Conservation (phyloP, 2,113 vertebrate species). For the Erythrolamprus reginae region DNA sequence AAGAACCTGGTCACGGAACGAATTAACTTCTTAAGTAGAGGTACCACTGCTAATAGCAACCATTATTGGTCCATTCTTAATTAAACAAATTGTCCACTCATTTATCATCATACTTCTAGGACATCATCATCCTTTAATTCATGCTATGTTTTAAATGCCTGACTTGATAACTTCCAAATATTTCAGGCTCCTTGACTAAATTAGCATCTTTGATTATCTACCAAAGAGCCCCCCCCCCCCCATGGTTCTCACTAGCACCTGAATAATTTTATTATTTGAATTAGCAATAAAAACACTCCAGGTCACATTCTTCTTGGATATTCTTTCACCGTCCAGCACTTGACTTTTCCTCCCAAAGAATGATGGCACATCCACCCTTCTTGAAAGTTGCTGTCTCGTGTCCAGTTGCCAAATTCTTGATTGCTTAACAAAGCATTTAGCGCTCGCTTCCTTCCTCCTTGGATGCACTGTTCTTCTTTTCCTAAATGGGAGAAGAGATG, state of each 20-base stretch:
- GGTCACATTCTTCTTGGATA: background rate
- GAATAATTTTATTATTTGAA: background rate
- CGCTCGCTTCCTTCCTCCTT: background rate
- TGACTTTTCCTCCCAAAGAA: background rate
- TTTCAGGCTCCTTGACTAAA: background rate
- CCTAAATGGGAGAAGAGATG: background rate
- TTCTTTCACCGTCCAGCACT: background rate
- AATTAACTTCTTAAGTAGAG: too few species aligned
- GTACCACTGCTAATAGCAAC: background rate
- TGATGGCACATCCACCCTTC: background rate
- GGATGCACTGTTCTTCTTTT: background rate
- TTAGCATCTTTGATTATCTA: background rate
- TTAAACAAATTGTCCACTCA: background rate
- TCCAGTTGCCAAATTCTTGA: background rate
- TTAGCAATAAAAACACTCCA: background rate
- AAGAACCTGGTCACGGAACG: too few species aligned
- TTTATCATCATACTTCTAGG: background rate
- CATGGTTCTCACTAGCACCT: background rate
- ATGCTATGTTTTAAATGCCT: background rate
- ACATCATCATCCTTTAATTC: background rate
- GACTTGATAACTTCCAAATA: background rate
- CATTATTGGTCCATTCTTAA: background rate
- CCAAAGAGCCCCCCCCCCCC: background rate
- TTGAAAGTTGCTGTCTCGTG: background rate
- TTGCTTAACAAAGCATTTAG: background rate